Base-by-base conservation (phyloP, 2,888 invertebrate species). In the Melipona beecheii region DNA sequence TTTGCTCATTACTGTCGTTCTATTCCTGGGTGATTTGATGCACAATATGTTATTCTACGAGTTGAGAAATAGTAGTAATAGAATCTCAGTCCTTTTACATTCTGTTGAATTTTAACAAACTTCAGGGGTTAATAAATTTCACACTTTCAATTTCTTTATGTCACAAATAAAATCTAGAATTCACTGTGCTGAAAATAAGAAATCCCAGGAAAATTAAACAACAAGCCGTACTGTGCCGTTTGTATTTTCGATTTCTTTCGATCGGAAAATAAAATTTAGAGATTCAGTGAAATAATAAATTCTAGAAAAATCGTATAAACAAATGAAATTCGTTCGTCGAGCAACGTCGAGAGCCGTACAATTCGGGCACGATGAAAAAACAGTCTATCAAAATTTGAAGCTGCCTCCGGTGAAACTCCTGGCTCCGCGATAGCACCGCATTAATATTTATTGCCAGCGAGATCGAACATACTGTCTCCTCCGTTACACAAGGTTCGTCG, bases 321-420 rank as follows among this genome's bases (percentile, higher is more conserved):
- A 19, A 11, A 24, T 19, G n/a, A 50, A 19, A 24, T n/a, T 50
- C 19, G 24, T 4, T 5, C 19, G n/a, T 1, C 19, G 24, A 36
- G 2, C 19, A 36, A 3, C 19, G 49, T 49, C 24, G 56, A 56
- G 56, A 5, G n/a, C 13, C 56, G 4, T 13, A n/a, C 31, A 31
- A 73, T 73, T 43, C 43, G 43, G 9, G 9, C 43, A 43, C 43
- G 43, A 43, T 43, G 43, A 21, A 54, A 43, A 27, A 65, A 54
- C 27, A 13, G 13, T 65, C n/a, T n/a, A 36, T 62, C 24, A 62
- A 69, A 62, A 76, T 76, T 27, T n/a, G 21, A 77, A 54, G 43
- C 54, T 4, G 17, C 52, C 52, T 43, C 62, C 36, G 64, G 5
- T 27, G 43, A 54, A 27, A 54, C 54, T n/a, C 17, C 27, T 2